phyloP scores from a whole-genome alignment of 2,888 invertebrate genomes.

The Pyrochroa serraticornis region DNA sequence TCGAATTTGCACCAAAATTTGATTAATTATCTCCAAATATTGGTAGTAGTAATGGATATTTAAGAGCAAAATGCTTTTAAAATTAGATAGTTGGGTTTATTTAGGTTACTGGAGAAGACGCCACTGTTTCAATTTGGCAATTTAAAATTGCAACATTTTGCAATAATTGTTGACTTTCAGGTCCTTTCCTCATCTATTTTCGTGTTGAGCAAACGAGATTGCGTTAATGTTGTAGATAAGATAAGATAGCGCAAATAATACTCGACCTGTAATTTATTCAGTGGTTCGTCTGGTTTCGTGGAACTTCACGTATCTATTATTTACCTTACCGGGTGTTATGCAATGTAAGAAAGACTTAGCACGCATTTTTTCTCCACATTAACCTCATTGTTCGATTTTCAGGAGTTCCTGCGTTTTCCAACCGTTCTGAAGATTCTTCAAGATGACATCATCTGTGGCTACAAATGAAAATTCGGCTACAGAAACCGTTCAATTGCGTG shows the following conservation, averaged over 20 bases:
- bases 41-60: no score
- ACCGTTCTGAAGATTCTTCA: background rate
- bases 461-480: no score
- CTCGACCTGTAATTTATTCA: background rate
- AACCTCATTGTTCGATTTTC: constrained; percentile 7
- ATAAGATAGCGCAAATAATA: constrained; percentile 13
- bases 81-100: no score
- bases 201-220: background rate
- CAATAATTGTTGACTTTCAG: no score
- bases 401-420: constrained; percentile 16
- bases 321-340: background rate
- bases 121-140: no score
- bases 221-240: constrained; percentile 2
- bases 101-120: no score
- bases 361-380: background rate
- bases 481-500: no score
- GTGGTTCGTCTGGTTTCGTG: background rate
- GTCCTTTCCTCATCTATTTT: background rate
- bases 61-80: no score
- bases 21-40: no score
- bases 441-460: constrained; percentile 13
- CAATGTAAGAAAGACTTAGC: background rate
- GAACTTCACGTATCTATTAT: background rate
- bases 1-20: no score
- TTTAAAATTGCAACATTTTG: no score